Conservation (phyloP, 2,888 invertebrate species). For the Agriopis aurantiaria region DNA sequence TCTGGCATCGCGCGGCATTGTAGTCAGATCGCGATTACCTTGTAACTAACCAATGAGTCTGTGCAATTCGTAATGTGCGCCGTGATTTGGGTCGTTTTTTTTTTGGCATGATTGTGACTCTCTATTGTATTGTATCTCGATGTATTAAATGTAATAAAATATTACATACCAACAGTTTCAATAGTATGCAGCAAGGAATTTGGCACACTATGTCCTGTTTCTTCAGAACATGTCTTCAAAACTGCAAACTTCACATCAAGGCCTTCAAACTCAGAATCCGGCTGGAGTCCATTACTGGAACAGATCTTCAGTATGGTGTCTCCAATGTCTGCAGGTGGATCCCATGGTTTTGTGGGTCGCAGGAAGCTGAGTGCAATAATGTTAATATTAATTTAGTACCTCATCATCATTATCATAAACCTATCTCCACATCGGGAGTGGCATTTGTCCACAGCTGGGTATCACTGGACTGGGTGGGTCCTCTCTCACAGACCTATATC, state of each 20-base stretch:
- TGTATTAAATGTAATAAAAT: not conserved
- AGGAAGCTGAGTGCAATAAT: slow-evolving; percentile 88
- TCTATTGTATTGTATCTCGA: too few relatives aligned
- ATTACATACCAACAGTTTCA: slow-evolving; percentile 88
- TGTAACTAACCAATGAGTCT: too few relatives aligned
- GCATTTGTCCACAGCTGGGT: too few relatives aligned
- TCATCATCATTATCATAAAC: too few relatives aligned
- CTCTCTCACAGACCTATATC: too few relatives aligned
- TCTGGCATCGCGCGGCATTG: too few relatives aligned
- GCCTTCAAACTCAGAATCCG: slow-evolving; percentile 76
- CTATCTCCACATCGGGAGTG: too few relatives aligned
- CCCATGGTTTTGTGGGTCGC: slow-evolving; percentile 91
- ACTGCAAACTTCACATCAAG: slow-evolving; percentile 89
- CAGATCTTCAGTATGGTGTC: slow-evolving; percentile 88
- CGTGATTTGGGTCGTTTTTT: too few relatives aligned
- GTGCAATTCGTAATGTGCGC: too few relatives aligned
- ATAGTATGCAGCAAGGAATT: slow-evolving; percentile 93
- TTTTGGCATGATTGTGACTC: too few relatives aligned
- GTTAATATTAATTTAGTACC: slow-evolving; percentile 7
- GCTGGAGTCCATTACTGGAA: slow-evolving; percentile 79
- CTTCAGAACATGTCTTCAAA: slow-evolving; percentile 89
- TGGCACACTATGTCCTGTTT: slow-evolving; percentile 92
- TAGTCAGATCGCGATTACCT: too few relatives aligned
- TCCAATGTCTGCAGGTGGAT: slow-evolving; percentile 89
- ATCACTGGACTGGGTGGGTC: too few relatives aligned